Evolutionary conservation across 2,888 invertebrate genomes (phyloP), one percentile per base, ranked within the genome.

Genomic region (Sympetrum striolatum): DNA sequence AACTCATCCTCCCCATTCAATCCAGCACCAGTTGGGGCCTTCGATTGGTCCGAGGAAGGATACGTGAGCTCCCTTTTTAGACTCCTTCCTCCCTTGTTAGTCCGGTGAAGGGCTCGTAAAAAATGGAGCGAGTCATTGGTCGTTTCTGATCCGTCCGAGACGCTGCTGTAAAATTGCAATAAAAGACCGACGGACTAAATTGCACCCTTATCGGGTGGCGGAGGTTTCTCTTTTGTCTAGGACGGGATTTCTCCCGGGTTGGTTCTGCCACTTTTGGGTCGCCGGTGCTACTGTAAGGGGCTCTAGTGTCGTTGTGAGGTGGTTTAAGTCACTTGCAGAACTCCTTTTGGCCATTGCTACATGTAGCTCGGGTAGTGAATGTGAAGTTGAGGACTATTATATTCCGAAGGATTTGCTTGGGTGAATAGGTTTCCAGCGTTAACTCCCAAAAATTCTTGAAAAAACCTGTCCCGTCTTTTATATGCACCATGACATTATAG

Each of bases 151-250:
- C 82, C 82, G 35, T 58, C 10, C 35, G 44, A 82, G 31, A 53
- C 60, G 60, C 18, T 18, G 53, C 60, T 60, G 60, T 86, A 86
- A 86, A 86, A 86, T 64, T 86, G 86, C 86, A 86, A 86, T 86
- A 86, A 86, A 86, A 60, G 35, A 64, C 31, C 58, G 12, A 18
- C 60, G 15, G 86, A 39, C 60, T 12, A 37, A 86, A 86, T 86
- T 64, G 86, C 60, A 15, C 12, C 86, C 86, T 86, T 64, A 86
- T 64, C 86, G 73, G 64, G 64, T 5, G 60, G 22, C 1, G 64
- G 31, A 31, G 15, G 73, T 6, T 73, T 25, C 73, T 73, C 31
- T 73, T 31, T 73, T 73, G 25, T 73, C 14, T 2, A 73, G 10
- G 64, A 12, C 22, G 14, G 73, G 73, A 31, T 25, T 25, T 12